Evolutionary conservation across 1,140 invertebrate genomes (phyloP), one percentile per base, ranked within the genome.

Genomic region (Drosophila grimshawi): DNA sequence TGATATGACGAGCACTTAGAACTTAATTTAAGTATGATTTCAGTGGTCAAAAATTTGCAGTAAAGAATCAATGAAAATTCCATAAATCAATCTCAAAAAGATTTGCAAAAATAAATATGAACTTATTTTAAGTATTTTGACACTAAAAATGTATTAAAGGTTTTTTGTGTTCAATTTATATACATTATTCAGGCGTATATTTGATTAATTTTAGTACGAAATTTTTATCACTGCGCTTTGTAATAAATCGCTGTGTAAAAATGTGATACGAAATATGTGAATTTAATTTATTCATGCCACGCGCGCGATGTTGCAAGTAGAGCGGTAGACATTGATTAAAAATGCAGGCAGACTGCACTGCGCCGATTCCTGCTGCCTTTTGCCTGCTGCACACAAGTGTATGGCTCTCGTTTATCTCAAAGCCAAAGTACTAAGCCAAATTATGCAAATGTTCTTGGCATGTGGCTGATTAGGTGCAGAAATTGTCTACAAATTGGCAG

Each of bases 221-320:
- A 2, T 37, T 37, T 37, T 37, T 37, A 5, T 37, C 39, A 10
- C 39, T 43, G 2, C 2, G 33, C 33, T 39, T 71, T 85, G 70
- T 86, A 86, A 81, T 86, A 86, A 86, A 86, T 76, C 82, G 67
- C 75, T 55, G 29, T 30, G 46, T 37, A 76, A 81, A 86, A 81
- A 81, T 86, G 67, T 79, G 62, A 69, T 76, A 76, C 51, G 67
- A 88, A 88, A 88, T 82, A 10, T 39, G 37, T 8, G 71, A 80
- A 55, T 80, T 77, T 83, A 83, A 86, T 86, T 82, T 86, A 86
- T 86, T 82, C 83, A 88, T 80, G 72, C 83, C 80, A 80, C 83
- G 82, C 79, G 82, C 82, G 45, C 57, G 71, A 19, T 77, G 70
- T 48, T 60, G 53, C 60, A 68, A 48, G 46, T 45, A 35, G 10